Percentiles rank a stretch among this genome's conserved stretches.
These are phyloP conservation scores for Ditula angustiorana DNA, from an alignment of 2,888 invertebrate species.

Conservation along the genomic window DNA sequence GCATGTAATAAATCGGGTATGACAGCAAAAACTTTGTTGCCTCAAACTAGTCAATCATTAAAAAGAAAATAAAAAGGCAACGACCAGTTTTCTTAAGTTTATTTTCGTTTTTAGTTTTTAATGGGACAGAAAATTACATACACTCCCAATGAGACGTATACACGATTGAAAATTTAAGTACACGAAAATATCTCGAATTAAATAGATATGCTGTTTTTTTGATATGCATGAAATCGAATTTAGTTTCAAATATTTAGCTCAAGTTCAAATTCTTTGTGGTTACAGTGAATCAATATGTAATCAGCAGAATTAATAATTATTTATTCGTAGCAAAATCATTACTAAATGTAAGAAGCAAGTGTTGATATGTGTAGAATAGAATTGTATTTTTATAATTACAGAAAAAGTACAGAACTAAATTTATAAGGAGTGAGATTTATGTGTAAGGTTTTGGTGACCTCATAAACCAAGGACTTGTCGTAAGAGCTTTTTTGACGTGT, in stretches of 20 bases:
- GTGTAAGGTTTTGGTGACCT: no score
- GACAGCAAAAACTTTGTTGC: no score
- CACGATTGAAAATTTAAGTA: conserved; percentile 38
- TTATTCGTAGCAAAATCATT: no score
- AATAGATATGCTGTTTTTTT: conserved; percentile 56
- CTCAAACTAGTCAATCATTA: no score
- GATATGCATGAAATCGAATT: conserved; percentile 56
- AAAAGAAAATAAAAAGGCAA: conserved; percentile 12
- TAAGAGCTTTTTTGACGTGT: no score
- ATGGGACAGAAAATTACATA: conserved; percentile 45
- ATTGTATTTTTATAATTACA: no score
- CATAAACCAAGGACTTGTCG: not conserved
- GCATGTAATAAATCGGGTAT: no score
- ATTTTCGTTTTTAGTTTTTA: conserved; percentile 45
- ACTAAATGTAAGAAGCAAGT: no score
- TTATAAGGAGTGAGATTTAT: no score
- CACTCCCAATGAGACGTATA: conserved; percentile 48
- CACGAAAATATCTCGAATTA: conserved; percentile 41
- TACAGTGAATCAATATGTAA: not conserved
- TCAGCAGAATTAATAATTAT: no score
- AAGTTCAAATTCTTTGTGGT: conserved; percentile 34
- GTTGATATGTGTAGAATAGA: no score
- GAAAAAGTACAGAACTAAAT: no score
- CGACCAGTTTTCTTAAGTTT: conserved; percentile 29
- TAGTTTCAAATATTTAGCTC: conserved; percentile 41